Evolutionary conservation across 1,140 invertebrate species (phyloP), one percentile per base, ranked within the genome.

Genomic region (Luehdorfia chinensis): DNA sequence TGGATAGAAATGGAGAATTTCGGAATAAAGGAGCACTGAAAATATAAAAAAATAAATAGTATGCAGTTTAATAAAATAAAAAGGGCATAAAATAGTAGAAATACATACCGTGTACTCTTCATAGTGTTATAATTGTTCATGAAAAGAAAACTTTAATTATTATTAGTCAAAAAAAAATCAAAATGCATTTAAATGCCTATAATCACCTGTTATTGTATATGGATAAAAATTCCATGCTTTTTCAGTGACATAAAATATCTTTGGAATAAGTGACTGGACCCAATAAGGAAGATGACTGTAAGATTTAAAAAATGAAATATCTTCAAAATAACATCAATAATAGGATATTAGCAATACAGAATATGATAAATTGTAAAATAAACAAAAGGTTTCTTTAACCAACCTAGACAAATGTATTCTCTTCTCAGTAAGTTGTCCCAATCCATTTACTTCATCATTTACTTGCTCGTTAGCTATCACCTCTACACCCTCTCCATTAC

Each of bases 201-300:
- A 37, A 30, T 72, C 88, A 94, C 93, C 94, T 90, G 96, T 97
- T 31, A 95, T 92, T 19, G 96, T 97, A 73, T 92, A 96, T 31
- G 96, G 96, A 88, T 96, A 98, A 87, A 95, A 97, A 84, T 98
- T 98, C 95, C 95, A 97, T 8, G 96, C 94, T 73, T 96, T 97
- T 84, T 97, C 96, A 52, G 94, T 97, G 0, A 97, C 90, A 83
- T 97, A 98, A 87, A 97, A 97, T 79, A 97, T 92, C 81, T 92
- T 92, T 49, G 96, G 96, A 73, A 95, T 92, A 23, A 97, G 76
- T 6, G 94, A 92, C 77, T 96, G 94, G 49, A 97, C 89, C 95
- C 95, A 98, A 71, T 93, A 93, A 9, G 96, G 96, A 39, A 98
- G 88, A 67, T 95, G 94, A 78, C 95, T 97, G 80, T 25, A 91